Conservation (phyloP, 2,113 vertebrate genomes). For the Barnardius zonarius region DNA sequence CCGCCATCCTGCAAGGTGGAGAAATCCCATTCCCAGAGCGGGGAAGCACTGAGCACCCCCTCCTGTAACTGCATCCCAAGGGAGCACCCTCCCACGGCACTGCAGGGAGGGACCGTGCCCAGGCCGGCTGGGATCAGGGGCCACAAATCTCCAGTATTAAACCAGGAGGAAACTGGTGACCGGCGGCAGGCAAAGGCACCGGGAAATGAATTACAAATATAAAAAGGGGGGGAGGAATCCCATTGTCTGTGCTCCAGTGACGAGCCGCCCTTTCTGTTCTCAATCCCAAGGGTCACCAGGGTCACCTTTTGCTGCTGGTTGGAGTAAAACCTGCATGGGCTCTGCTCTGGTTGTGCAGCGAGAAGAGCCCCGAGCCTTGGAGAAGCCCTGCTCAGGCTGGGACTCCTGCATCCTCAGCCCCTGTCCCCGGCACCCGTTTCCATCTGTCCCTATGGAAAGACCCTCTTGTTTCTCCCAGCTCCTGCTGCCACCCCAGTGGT, state of each 20-base stretch:
- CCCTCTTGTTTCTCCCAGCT: neutral
- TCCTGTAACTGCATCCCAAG: neutral
- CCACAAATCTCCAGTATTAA: constrained; percentile 55
- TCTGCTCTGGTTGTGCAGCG: neutral
- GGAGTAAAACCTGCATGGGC: neutral
- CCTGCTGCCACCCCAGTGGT: neutral
- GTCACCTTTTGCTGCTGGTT: neutral
- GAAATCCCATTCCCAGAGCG: accelerated
- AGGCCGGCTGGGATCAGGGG: neutral
- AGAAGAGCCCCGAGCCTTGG: neutral
- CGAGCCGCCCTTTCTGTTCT: neutral
- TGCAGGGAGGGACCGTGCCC: neutral
- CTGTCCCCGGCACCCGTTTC: neutral
- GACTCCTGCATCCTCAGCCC: accelerated
- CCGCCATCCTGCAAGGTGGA: neutral
- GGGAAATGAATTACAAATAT: neutral
- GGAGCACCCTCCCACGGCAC: neutral
- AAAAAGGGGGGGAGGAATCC: neutral
- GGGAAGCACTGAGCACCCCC: neutral
- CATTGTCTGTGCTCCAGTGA: neutral
- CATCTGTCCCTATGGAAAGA: accelerated
- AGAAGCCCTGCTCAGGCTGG: neutral
- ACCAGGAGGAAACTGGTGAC: constrained; percentile 8
- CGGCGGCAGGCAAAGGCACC: accelerated
- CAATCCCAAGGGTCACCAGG: neutral